These are phyloP conservation scores for Pelecanus crispus DNA, from an alignment of 2,113 vertebrate species.

Conservation along the genomic window DNA sequence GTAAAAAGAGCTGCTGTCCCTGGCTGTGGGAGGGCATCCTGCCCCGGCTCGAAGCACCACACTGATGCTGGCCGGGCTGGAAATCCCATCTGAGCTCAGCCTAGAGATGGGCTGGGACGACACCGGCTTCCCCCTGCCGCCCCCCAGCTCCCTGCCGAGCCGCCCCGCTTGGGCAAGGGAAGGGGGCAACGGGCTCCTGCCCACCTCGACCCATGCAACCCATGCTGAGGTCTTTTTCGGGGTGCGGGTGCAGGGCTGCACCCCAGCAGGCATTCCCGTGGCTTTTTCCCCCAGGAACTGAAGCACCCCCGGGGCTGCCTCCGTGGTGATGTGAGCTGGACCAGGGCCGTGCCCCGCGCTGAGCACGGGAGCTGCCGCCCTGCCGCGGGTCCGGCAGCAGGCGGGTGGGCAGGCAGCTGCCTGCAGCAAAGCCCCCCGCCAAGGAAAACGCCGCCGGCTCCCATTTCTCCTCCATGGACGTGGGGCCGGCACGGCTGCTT, in stretches of 20 bases:
- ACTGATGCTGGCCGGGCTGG: not conserved
- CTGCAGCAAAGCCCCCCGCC: not conserved
- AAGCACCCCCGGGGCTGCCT: not conserved
- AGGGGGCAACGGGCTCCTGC: not conserved
- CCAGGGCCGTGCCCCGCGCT: not conserved
- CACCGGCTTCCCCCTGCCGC: rapidly evolving
- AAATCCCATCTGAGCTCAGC: not conserved
- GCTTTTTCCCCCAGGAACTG: not conserved
- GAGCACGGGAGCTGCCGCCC: not conserved
- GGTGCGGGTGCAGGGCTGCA: not conserved
- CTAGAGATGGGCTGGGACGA: not conserved
- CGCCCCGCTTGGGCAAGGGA: no score
- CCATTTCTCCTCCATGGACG: rapidly evolving
- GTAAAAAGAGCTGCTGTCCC: not conserved
- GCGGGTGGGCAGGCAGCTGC: not conserved
- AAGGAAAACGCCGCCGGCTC: rapidly evolving
- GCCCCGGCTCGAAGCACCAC: rapidly evolving
- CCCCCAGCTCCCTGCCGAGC: not conserved
- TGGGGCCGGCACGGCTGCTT: not conserved
- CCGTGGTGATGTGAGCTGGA: not conserved
- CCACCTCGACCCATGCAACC: rapidly evolving
- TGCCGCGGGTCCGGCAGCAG: not conserved
- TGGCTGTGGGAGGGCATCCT: not conserved
- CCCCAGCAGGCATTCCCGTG: not conserved
- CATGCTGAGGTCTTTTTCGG: no score